phyloP scores from a whole-genome alignment of 92 coral and sea anemone genomes.

The Epizoanthus stellaris region DNA sequence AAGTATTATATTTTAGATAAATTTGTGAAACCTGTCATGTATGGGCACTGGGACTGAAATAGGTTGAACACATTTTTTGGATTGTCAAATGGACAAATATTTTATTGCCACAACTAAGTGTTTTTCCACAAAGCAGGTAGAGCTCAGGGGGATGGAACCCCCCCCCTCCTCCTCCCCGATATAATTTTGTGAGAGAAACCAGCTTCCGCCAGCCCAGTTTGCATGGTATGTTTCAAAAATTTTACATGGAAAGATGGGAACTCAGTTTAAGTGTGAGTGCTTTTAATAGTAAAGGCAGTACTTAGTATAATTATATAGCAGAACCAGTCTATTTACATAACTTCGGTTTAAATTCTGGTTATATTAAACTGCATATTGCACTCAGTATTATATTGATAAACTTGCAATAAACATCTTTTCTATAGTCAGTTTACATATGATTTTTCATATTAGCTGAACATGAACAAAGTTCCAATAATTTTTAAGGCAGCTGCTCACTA shows the following conservation, averaged over 20 bases:
- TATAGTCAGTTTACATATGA: background rate
- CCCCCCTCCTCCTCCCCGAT: background rate
- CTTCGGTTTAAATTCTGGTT: no score
- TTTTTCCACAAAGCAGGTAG: background rate
- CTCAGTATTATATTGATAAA: background rate
- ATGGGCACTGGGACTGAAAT: background rate
- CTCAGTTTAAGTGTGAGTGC: conserved; percentile 21
- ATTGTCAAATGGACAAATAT: background rate
- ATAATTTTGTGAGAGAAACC: background rate
- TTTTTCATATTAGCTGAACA: conserved; percentile 1
- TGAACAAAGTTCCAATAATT: background rate
- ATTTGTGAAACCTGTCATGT: conserved; percentile 7
- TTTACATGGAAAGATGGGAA: conserved; percentile 14
- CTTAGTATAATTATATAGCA: background rate
- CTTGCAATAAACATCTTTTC: background rate
- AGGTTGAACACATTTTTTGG: conserved; percentile 1
- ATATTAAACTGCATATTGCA: background rate
- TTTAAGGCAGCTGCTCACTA: conserved; percentile 21
- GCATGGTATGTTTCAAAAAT: conserved; percentile 20
- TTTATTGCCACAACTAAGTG: background rate
- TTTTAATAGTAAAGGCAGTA: background rate
- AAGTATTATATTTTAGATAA: background rate
- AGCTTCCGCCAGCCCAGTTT: background rate
- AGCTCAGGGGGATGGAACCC: background rate
- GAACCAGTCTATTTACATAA: no score